phyloP scores from a whole-genome alignment of 2,113 vertebrate genomes.

The Nipponia nippon region DNA sequence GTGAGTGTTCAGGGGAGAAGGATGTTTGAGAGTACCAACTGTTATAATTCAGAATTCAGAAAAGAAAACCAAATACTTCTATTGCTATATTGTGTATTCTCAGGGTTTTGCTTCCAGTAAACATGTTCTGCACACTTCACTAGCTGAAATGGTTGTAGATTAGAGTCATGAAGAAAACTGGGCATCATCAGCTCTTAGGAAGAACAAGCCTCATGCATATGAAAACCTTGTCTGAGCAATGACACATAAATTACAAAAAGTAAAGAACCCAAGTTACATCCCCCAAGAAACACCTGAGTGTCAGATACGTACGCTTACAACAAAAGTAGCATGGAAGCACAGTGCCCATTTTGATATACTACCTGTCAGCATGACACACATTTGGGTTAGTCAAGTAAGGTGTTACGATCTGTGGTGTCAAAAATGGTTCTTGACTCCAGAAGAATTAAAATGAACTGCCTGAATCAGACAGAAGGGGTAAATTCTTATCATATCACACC shows the following conservation, averaged over 20 bases:
- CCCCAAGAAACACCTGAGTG: neutral
- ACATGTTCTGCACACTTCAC: neutral
- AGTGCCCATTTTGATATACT: neutral
- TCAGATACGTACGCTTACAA: neutral
- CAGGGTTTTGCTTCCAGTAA: neutral
- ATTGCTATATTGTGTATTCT: neutral
- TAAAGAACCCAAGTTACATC: neutral
- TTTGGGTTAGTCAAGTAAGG: neutral
- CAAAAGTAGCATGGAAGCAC: neutral
- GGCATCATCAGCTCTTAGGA: neutral
- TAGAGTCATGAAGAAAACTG: neutral
- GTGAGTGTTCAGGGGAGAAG: neutral
- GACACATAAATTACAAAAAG: neutral
- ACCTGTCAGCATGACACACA: neutral
- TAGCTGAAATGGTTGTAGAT: neutral
- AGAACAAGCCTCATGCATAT: neutral
- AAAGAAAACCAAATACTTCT: neutral
- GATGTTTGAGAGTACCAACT: neutral
- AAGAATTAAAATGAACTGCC: neutral
- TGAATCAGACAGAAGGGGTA: neutral
- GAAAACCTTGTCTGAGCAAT: neutral
- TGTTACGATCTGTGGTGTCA: neutral
- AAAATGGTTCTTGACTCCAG: neutral
- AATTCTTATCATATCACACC: neutral
- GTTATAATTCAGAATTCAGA: neutral